These are phyloP conservation scores for Actinemys pallida DNA, from an alignment of 2,113 vertebrate genomes.

Conservation along the genomic window DNA sequence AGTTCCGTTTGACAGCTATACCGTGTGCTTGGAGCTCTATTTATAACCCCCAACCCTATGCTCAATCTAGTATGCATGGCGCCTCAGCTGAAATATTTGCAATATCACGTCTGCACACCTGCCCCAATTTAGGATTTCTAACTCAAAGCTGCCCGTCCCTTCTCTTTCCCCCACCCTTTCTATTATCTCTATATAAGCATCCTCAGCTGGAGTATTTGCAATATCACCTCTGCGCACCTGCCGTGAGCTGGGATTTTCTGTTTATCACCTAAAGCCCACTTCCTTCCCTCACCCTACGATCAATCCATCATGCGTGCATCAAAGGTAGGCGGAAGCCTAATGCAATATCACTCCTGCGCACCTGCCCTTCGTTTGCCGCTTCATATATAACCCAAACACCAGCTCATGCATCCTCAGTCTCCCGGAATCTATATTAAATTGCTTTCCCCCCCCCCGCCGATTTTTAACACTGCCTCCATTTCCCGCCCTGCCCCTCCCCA, in stretches of 20 bases:
- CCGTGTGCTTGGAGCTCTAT: neutral
- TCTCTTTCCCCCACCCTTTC: neutral
- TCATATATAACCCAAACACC: neutral
- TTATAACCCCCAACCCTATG: neutral
- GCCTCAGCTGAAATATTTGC: neutral
- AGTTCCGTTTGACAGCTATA: neutral
- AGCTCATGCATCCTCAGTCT: neutral
- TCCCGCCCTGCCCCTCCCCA: no score
- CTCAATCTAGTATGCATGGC: constrained; percentile 9
- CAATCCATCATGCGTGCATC: neutral
- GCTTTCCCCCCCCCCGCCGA: accelerated
- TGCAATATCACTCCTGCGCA: neutral
- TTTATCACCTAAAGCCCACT: neutral
- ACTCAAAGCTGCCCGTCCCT: neutral
- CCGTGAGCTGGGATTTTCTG: neutral
- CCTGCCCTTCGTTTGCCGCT: neutral
- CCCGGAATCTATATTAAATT: no score
- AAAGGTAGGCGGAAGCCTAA: neutral
- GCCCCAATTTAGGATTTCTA: constrained; percentile 7
- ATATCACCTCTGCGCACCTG: constrained; percentile 21
- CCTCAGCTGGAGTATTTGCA: neutral
- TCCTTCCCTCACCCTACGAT: neutral
- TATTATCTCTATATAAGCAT: neutral
- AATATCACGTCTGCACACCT: constrained; percentile 34
- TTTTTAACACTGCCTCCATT: no score